phyloP scores from a whole-genome alignment of 2,113 vertebrate genomes.

The Actinemys pallida region DNA sequence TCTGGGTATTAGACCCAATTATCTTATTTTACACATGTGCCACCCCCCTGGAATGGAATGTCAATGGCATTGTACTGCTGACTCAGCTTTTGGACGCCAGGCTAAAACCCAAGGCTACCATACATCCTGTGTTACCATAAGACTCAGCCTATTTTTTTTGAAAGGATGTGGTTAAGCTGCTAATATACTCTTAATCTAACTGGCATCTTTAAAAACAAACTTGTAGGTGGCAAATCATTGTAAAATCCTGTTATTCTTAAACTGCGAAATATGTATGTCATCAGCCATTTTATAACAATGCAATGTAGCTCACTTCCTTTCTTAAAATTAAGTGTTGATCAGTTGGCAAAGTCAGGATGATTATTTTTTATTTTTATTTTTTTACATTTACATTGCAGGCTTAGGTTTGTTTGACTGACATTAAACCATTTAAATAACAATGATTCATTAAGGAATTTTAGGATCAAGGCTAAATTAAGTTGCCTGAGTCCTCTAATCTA shows the following conservation, averaged over 20 bases:
- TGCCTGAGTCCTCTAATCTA: background rate
- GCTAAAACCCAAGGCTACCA: background rate
- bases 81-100: background rate
- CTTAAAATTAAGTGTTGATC: background rate
- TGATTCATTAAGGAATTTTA: background rate
- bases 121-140: background rate
- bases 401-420: background rate
- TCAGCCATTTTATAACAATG: background rate
- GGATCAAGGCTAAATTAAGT: background rate
- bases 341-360: background rate
- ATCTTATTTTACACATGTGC: background rate
- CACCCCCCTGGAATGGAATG: background rate
- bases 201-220: background rate
- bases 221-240: background rate
- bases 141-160: background rate
- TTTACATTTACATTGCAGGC: background rate
- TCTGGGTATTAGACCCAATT: background rate
- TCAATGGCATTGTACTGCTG: background rate
- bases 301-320: background rate
- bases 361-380: background rate
- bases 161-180: background rate
- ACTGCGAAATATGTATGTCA: background rate
- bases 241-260: slow-evolving; percentile 10
- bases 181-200: background rate
- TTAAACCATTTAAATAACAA: background rate